Evolutionary conservation across 2,888 invertebrate genomes (phyloP).

Genomic region (Punctoribates punctum): DNA sequence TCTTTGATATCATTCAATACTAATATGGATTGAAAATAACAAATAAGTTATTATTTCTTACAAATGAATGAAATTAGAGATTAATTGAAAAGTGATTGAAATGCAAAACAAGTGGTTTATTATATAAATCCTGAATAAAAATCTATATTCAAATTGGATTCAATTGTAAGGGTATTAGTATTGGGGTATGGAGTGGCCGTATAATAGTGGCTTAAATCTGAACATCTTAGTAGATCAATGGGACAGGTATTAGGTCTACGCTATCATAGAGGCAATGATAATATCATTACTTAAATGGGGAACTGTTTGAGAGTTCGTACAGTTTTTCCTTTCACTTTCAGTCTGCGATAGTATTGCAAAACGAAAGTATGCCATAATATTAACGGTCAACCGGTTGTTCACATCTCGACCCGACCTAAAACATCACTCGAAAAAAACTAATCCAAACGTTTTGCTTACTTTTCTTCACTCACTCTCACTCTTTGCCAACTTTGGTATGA

Average conservation of each 20-base stretch:
- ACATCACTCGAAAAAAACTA: slow-evolving; percentile 19
- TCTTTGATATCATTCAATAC: too few relatives aligned
- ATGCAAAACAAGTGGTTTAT: too few relatives aligned
- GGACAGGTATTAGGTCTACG: slow-evolving; percentile 2
- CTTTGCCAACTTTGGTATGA: slow-evolving; percentile 23
- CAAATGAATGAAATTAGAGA: too few relatives aligned
- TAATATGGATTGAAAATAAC: too few relatives aligned
- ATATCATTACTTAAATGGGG: slow-evolving; percentile 24
- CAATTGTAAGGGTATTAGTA: too few relatives aligned
- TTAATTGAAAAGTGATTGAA: too few relatives aligned
- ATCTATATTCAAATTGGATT: too few relatives aligned
- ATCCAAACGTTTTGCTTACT: neutral
- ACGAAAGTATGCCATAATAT: slow-evolving; percentile 20
- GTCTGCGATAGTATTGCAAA: neutral
- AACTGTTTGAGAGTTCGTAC: neutral
- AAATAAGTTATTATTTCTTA: too few relatives aligned
- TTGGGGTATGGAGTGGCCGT: too few relatives aligned
- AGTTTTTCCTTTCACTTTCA: slow-evolving; percentile 24
- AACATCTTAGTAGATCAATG: slow-evolving; percentile 23
- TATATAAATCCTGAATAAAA: too few relatives aligned
- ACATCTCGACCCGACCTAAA: slow-evolving; percentile 35
- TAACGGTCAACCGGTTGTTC: slow-evolving; percentile 33
- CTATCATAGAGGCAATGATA: neutral
- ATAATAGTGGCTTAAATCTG: neutral
- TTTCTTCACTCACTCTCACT: slow-evolving; percentile 6